Percentiles rank a stretch among this genome's conserved stretches.
Evolutionary conservation across 1,140 invertebrate species (phyloP).

Genomic region (Aricia agestis): DNA sequence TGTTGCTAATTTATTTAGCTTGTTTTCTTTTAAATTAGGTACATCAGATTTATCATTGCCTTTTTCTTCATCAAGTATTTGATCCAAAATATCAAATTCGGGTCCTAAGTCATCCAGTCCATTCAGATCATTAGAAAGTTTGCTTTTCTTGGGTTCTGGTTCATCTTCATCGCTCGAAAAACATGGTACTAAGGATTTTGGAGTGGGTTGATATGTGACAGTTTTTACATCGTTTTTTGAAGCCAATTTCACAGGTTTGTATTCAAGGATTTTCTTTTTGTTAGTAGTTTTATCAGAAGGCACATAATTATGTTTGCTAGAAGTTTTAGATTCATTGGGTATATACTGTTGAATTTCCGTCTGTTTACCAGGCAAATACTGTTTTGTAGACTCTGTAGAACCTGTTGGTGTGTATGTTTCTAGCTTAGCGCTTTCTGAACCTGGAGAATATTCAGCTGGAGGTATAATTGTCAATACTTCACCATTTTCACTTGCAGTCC

Average conservation of each 20-base stretch:
- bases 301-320: slow-evolving; percentile 55
- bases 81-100: slow-evolving; percentile 72
- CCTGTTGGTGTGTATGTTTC: slow-evolving; percentile 66
- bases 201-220: slow-evolving; percentile 66
- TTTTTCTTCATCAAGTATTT: slow-evolving; percentile 74
- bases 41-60: slow-evolving; percentile 28
- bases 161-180: slow-evolving; percentile 75
- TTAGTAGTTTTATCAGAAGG: slow-evolving; percentile 60
- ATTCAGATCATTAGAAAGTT: slow-evolving; percentile 60
- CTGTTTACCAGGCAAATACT: slow-evolving; percentile 62
- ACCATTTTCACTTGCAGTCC: slow-evolving; percentile 51
- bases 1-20: slow-evolving; percentile 26
- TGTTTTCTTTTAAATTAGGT: slow-evolving; percentile 31
- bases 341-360: slow-evolving; percentile 56
- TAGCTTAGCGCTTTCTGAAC: slow-evolving; percentile 48
- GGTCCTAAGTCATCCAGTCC: slow-evolving; percentile 67
- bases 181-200: slow-evolving; percentile 58
- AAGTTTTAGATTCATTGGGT: slow-evolving; percentile 46
- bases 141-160: slow-evolving; percentile 61
- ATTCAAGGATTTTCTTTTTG: slow-evolving; percentile 66
- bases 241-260: slow-evolving; percentile 57
- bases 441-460: slow-evolving; percentile 62
- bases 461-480: slow-evolving; percentile 62
- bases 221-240: slow-evolving; percentile 39
- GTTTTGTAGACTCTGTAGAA: slow-evolving; percentile 48